Evolutionary conservation across 2,113 vertebrate genomes (phyloP).

Genomic region (Festucalex cinctus): DNA sequence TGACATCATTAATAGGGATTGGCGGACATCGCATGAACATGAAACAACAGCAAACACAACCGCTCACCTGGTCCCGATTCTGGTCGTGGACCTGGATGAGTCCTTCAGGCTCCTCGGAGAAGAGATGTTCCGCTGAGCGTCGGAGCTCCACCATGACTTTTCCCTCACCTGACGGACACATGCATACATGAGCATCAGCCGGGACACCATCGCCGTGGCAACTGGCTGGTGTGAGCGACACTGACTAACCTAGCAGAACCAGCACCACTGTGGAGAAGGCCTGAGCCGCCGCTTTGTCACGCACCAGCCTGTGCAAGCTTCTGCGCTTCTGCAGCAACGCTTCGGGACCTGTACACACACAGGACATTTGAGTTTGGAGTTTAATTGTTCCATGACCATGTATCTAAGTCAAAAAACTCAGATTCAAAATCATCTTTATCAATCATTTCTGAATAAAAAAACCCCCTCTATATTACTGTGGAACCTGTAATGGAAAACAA

Average conservation of each 20-base stretch:
- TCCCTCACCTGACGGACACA: conserved; percentile 12
- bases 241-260: conserved; percentile 35
- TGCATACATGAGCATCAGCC: not conserved
- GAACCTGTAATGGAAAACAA: no score
- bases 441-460: no score
- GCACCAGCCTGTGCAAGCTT: conserved; percentile 25
- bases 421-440: no score
- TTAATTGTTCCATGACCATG: no score
- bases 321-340: conserved; percentile 30
- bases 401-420: no score
- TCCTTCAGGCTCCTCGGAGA: conserved; percentile 19
- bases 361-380: no score
- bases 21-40: not conserved
- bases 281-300: conserved; percentile 47
- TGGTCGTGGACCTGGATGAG: conserved; percentile 36
- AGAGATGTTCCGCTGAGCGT: conserved; percentile 24
- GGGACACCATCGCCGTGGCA: no score
- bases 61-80: not conserved
- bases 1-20: not conserved
- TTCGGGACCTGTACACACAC: conserved; percentile 23
- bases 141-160: conserved; percentile 56
- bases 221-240: not conserved
- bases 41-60: not conserved
- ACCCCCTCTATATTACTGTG: no score
- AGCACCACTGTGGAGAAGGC: conserved; percentile 50